Percentiles rank a stretch among this genome's conserved stretches.
phyloP scores from a whole-genome alignment of 2,113 vertebrate genomes.

The Oriolus oriolus region DNA sequence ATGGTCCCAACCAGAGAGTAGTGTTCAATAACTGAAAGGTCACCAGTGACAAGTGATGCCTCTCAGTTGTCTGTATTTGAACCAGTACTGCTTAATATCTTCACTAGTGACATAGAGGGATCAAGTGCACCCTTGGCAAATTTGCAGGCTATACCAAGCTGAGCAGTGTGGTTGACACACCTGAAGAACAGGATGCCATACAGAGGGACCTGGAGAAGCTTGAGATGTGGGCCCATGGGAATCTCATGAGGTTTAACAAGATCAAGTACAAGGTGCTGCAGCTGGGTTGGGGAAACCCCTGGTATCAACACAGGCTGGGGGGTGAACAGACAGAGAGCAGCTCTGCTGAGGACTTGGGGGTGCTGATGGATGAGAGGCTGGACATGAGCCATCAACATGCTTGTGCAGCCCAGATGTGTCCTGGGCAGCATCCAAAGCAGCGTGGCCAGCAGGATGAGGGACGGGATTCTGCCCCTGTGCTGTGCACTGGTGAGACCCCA shows the following conservation, averaged over 20 bases:
- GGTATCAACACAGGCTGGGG: neutral
- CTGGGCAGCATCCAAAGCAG: neutral
- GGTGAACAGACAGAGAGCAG: neutral
- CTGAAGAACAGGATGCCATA: neutral
- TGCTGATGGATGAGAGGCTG: neutral
- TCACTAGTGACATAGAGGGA: neutral
- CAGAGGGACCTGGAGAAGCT: neutral
- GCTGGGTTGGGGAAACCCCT: fast-evolving
- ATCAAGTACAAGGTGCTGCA: neutral
- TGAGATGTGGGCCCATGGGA: neutral
- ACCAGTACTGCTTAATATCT: neutral
- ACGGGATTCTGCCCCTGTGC: neutral
- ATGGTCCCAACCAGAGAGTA: neutral
- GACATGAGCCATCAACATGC: neutral
- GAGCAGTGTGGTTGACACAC: neutral
- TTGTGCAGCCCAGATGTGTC: neutral
- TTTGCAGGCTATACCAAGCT: neutral
- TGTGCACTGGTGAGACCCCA: neutral
- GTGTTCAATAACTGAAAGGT: neutral
- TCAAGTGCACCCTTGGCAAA: neutral
- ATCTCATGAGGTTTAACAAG: neutral
- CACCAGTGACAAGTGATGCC: neutral
- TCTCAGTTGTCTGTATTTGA: neutral
- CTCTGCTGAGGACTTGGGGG: no score
- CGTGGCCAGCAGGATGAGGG: neutral